Conservation (phyloP, 2,113 vertebrate species). For the Cephalopholis sonnerati region DNA sequence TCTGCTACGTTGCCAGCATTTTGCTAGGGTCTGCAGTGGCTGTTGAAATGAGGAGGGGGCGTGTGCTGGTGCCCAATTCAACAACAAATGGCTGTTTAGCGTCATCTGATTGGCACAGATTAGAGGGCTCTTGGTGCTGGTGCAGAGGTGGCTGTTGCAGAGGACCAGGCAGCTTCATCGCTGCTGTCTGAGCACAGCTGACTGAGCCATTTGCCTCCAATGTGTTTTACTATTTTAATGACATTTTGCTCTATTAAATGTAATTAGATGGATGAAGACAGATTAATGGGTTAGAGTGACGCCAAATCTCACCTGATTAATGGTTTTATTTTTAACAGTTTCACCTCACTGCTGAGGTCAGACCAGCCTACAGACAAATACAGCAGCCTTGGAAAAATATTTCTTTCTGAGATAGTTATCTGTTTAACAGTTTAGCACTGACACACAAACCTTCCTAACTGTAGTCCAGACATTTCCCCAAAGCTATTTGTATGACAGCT, state of each 20-base stretch:
- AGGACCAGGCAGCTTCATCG: slow-evolving; percentile 54
- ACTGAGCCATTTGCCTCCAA: slow-evolving; percentile 39
- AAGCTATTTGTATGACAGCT: not conserved
- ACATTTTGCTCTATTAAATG: slow-evolving; percentile 24
- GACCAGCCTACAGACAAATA: not conserved
- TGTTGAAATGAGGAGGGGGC: slow-evolving; percentile 66
- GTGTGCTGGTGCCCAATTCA: slow-evolving; percentile 63
- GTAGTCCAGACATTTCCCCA: not conserved
- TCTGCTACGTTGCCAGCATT: slow-evolving; percentile 54
- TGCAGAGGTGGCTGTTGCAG: slow-evolving; percentile 74
- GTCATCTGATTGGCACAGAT: slow-evolving; percentile 82
- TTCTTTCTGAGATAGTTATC: not conserved
- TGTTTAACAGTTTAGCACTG: not conserved
- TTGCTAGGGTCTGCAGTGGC: slow-evolving; percentile 64
- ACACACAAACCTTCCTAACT: not conserved
- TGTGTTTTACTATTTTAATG: slow-evolving; percentile 24
- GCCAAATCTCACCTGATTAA: slow-evolving; percentile 11
- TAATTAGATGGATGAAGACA: slow-evolving; percentile 2
- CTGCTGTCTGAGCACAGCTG: slow-evolving; percentile 60
- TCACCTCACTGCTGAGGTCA: not conserved
- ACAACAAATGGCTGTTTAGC: slow-evolving; percentile 78
- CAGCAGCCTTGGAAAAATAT: not conserved
- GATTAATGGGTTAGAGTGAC: not conserved
- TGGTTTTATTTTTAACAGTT: slow-evolving; percentile 7
- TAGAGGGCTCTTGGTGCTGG: slow-evolving; percentile 70